Evolutionary conservation across 2,888 invertebrate genomes (phyloP).

Genomic region (Cerceris rybyensis): DNA sequence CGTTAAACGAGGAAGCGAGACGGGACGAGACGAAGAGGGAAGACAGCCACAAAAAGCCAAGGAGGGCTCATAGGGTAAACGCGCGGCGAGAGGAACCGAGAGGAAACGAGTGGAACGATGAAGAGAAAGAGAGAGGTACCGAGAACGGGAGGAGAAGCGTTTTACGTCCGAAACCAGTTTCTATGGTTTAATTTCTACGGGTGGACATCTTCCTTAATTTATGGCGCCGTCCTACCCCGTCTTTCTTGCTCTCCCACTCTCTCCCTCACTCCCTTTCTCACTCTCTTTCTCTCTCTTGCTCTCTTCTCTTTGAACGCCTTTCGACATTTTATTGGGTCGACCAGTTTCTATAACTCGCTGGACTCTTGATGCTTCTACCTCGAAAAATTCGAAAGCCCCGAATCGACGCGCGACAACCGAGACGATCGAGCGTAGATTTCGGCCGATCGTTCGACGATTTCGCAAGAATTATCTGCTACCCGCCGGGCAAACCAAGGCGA

Average conservation of each 20-base stretch:
- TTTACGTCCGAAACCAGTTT: conserved; percentile 77
- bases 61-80: conserved; percentile 33
- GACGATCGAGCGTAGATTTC: conserved; percentile 2
- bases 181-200: conserved; percentile 79
- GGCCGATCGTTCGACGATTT: neutral
- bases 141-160: conserved; percentile 56
- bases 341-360: conserved; percentile 71
- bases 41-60: conserved; percentile 15
- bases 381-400: conserved; percentile 34
- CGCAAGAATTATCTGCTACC: conserved; percentile 31
- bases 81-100: conserved; percentile 34
- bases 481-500: neutral
- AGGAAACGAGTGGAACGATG: neutral
- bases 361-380: conserved; percentile 38
- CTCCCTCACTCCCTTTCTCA: conserved; percentile 24
- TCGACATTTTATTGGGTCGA: conserved; percentile 77
- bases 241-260: conserved; percentile 43
- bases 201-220: conserved; percentile 79
- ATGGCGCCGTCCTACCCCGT: conserved; percentile 68
- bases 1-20: conserved; percentile 70
- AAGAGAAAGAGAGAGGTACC: conserved; percentile 20
- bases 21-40: conserved; percentile 31
- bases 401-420: conserved; percentile 9
- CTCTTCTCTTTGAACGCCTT: conserved; percentile 67
- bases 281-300: conserved; percentile 28